Conservation (phyloP, 2,113 vertebrate genomes). For the Dipodomys merriami region DNA sequence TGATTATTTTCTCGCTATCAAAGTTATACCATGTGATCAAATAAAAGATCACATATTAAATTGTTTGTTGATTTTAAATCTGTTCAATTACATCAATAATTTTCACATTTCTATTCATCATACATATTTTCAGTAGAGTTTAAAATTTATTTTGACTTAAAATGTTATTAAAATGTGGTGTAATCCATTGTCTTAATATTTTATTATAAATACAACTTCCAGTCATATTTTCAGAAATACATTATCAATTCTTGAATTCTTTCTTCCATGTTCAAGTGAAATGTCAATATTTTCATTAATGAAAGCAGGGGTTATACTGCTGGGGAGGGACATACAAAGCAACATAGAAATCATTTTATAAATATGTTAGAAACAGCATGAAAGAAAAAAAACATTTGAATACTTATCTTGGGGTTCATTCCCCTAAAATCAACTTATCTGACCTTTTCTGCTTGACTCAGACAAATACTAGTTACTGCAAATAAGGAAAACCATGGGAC, state of each 20-base stretch:
- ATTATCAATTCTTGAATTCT: not conserved
- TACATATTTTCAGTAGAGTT: not conserved
- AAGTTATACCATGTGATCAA: not conserved
- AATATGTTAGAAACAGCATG: no score
- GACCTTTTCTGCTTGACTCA: no score
- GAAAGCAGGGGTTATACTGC: no score
- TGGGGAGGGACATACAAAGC: no score
- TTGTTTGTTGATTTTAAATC: not conserved
- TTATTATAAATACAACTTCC: not conserved
- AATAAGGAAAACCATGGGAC: no score
- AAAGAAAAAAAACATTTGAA: no score
- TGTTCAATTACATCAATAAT: not conserved
- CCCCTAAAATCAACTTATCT: no score
- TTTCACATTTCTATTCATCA: not conserved
- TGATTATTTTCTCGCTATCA: slow-evolving; percentile 20
- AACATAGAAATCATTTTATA: no score
- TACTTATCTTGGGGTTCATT: no score
- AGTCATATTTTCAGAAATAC: not conserved
- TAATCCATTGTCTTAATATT: not conserved
- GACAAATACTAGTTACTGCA: no score
- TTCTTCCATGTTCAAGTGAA: not conserved
- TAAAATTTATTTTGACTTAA: not conserved
- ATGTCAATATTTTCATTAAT: not conserved
- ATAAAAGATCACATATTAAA: not conserved
- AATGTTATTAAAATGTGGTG: not conserved